phyloP scores from a whole-genome alignment of 1,140 invertebrate genomes.

The Anastrepha obliqua region DNA sequence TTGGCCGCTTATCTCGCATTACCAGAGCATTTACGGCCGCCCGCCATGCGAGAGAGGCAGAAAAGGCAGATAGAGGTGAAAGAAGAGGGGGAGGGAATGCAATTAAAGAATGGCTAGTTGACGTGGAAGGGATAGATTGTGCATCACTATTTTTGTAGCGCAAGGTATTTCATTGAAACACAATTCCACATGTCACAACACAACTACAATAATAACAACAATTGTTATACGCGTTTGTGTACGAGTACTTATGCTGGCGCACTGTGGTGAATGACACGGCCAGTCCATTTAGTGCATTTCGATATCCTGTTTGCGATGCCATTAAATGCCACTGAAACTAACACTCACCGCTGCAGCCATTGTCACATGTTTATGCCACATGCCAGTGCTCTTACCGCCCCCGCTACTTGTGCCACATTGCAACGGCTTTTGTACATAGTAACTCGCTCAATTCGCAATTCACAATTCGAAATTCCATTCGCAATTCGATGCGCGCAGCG shows the following conservation, averaged over 20 bases:
- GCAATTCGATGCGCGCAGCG: not conserved
- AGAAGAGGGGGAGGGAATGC: not conserved
- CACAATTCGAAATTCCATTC: not conserved
- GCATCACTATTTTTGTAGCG: not conserved
- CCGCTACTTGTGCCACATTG: slow-evolving; percentile 27
- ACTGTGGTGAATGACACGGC: no score
- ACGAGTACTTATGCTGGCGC: not conserved
- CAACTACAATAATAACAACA: not conserved
- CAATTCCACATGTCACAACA: slow-evolving; percentile 33
- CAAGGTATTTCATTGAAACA: slow-evolving; percentile 28
- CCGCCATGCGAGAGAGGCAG: not conserved
- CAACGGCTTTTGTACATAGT: not conserved
- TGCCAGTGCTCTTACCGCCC: not conserved
- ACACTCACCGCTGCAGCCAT: not conserved
- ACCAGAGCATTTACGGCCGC: slow-evolving; percentile 39
- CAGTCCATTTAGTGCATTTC: slow-evolving; percentile 33
- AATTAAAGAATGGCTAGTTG: not conserved
- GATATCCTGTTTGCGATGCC: slow-evolving; percentile 22
- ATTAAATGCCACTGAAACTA: not conserved
- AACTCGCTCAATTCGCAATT: not conserved
- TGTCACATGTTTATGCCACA: slow-evolving; percentile 7
- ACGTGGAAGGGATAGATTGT: not conserved
- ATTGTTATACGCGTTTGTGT: not conserved
- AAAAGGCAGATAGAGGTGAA: not conserved
- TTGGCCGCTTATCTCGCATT: slow-evolving; percentile 18